phyloP scores from a whole-genome alignment of 2,113 vertebrate species.

The Dicaeum eximium region DNA sequence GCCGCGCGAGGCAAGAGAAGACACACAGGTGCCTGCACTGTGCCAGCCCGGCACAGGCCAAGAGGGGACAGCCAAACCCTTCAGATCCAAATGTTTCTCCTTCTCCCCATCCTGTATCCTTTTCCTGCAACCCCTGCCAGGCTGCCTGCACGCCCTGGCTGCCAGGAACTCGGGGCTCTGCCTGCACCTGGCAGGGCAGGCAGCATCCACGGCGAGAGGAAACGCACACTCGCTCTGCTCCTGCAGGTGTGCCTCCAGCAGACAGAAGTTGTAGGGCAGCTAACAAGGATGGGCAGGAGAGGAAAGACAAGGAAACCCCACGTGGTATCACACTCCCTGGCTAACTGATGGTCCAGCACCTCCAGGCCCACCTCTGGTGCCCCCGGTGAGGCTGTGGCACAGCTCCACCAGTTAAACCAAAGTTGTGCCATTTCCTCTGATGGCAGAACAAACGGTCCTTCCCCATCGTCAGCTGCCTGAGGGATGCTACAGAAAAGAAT shows the following conservation, averaged over 20 bases:
- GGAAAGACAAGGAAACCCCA: not conserved
- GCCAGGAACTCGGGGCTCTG: not conserved
- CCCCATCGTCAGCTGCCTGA: rapidly evolving
- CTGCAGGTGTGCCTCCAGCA: constrained; percentile 25
- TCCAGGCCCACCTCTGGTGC: not conserved
- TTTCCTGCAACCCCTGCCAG: not conserved
- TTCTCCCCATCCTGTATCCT: not conserved
- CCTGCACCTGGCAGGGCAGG: not conserved
- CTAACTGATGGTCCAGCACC: not conserved
- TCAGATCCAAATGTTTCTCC: not conserved
- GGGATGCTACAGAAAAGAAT: not conserved
- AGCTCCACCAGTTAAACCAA: not conserved
- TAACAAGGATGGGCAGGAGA: not conserved
- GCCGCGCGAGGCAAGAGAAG: not conserved
- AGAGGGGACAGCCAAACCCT: not conserved
- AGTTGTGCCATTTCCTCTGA: not conserved
- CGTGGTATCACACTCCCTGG: rapidly evolving
- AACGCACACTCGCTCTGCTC: not conserved
- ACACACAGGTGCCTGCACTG: not conserved
- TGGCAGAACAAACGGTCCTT: not conserved
- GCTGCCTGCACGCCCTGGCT: not conserved
- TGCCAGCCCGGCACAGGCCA: not conserved
- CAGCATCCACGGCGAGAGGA: not conserved
- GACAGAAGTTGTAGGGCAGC: not conserved
- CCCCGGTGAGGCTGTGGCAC: not conserved